Evolutionary conservation across 2,113 vertebrate species (phyloP).

Genomic region (Jacana jacana): DNA sequence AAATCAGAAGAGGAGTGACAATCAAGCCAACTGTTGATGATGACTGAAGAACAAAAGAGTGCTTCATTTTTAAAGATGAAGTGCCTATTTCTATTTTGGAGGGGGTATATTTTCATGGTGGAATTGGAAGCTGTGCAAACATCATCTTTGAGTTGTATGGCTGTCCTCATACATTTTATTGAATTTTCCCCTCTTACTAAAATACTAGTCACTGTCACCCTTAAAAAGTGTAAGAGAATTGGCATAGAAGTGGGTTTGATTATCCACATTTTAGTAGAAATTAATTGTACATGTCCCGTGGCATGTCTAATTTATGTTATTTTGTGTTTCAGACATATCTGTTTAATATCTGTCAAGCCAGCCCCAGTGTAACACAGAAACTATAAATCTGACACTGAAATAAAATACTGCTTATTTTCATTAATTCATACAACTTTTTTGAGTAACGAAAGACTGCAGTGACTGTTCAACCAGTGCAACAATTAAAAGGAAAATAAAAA

Average conservation of each 20-base stretch:
- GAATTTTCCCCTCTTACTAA: slow-evolving; percentile 69
- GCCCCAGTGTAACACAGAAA: slow-evolving; percentile 57
- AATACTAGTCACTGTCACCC: slow-evolving; percentile 57
- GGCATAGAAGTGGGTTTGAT: slow-evolving; percentile 49
- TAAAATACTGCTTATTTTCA: slow-evolving; percentile 70
- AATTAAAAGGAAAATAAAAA: slow-evolving; percentile 20
- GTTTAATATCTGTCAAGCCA: slow-evolving; percentile 42
- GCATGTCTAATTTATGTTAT: slow-evolving; percentile 76
- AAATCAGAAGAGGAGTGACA: slow-evolving; percentile 98
- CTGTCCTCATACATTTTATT: slow-evolving; percentile 49
- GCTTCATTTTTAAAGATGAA: slow-evolving; percentile 53
- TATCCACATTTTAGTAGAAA: slow-evolving; percentile 60
- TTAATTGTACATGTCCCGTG: slow-evolving; percentile 61
- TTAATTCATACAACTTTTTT: slow-evolving; percentile 55
- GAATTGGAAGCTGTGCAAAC: slow-evolving; percentile 58
- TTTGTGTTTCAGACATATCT: slow-evolving; percentile 54
- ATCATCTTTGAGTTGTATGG: slow-evolving; percentile 48
- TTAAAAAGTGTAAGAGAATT: slow-evolving; percentile 67
- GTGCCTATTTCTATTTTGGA: slow-evolving; percentile 46
- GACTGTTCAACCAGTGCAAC: slow-evolving; percentile 39
- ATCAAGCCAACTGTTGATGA: slow-evolving; percentile 98
- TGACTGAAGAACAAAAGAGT: slow-evolving; percentile 81
- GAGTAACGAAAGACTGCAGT: slow-evolving; percentile 30
- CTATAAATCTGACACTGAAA: slow-evolving; percentile 67
- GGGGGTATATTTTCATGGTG: slow-evolving; percentile 63